Percentiles rank a stretch among this genome's conserved stretches.
These are phyloP conservation scores for Caenorhabditis panamensis DNA, from an alignment of 2,888 invertebrate species.

Conservation along the genomic window DNA sequence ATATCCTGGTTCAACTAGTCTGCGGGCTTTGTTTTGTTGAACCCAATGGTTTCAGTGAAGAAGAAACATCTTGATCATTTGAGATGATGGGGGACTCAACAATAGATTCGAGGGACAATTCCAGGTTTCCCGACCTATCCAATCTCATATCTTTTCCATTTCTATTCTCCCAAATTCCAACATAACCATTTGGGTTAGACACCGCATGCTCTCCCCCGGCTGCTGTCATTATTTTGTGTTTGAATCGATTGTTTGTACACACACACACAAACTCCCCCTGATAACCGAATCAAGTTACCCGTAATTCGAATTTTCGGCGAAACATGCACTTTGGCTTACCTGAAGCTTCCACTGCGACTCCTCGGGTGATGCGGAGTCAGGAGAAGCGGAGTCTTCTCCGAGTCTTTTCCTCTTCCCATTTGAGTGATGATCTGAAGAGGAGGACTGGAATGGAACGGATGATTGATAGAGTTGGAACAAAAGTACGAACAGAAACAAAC, in stretches of 20 bases:
- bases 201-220: not conserved
- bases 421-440: not conserved
- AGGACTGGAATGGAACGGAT: not conserved
- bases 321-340: slow-evolving; percentile 14
- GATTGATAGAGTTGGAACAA: not conserved
- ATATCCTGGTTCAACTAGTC: not conserved
- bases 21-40: not conserved
- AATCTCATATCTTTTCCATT: not conserved
- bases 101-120: too few relatives aligned
- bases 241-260: slow-evolving; percentile 47
- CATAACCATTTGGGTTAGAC: not conserved
- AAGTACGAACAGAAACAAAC: too few relatives aligned
- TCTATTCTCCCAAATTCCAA: not conserved
- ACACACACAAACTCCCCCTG: slow-evolving; percentile 7
- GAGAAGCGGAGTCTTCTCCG: slow-evolving; percentile 45
- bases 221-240: slow-evolving; percentile 34
- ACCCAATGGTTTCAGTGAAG: too few relatives aligned
- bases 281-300: slow-evolving; percentile 12
- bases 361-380: slow-evolving; percentile 1
- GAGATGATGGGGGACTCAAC: too few relatives aligned
- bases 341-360: slow-evolving; percentile 24
- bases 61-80: too few relatives aligned
- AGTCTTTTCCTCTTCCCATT: slow-evolving; percentile 47
- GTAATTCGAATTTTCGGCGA: not conserved
- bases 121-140: too few relatives aligned